Evolutionary conservation across 2,888 invertebrate species (phyloP).

Genomic region (Tanytarsus gracilentus): DNA sequence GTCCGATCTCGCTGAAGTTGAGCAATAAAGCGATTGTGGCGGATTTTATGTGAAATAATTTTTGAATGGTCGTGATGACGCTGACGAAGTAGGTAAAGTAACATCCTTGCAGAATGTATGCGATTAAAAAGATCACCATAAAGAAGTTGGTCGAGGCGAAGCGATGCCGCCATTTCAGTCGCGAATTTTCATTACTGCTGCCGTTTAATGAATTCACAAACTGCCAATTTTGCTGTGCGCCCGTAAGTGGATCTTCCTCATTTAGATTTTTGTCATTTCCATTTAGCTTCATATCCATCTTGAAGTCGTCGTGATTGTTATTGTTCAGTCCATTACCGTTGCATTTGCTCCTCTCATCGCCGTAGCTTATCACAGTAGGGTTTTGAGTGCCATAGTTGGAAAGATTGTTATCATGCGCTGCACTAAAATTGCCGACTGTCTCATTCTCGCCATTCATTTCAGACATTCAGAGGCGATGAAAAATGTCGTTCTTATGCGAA

Average conservation of each 20-base stretch:
- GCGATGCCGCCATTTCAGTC: slow-evolving; percentile 63
- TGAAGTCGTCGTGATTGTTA: slow-evolving; percentile 18
- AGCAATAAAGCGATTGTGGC: slow-evolving; percentile 82
- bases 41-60: slow-evolving; percentile 83
- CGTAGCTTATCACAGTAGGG: slow-evolving; percentile 8
- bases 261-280: slow-evolving; percentile 31
- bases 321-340: background rate
- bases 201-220: slow-evolving; percentile 42
- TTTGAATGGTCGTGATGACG: slow-evolving; percentile 87
- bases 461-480: no score
- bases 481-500: no score
- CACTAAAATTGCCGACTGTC: no score
- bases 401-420: background rate
- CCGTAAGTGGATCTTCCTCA: slow-evolving; percentile 42
- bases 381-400: background rate
- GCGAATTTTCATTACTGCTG: slow-evolving; percentile 54
- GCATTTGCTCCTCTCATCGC: background rate
- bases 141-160: slow-evolving; percentile 84
- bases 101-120: slow-evolving; percentile 61
- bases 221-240: slow-evolving; percentile 30
- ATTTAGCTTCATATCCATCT: slow-evolving; percentile 13
- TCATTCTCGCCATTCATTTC: no score
- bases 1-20: slow-evolving; percentile 87
- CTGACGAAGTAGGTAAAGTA: slow-evolving; percentile 91
- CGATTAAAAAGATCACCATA: slow-evolving; percentile 76